Conservation (phyloP, 2,113 vertebrate genomes). For the Plotosus lineatus region DNA sequence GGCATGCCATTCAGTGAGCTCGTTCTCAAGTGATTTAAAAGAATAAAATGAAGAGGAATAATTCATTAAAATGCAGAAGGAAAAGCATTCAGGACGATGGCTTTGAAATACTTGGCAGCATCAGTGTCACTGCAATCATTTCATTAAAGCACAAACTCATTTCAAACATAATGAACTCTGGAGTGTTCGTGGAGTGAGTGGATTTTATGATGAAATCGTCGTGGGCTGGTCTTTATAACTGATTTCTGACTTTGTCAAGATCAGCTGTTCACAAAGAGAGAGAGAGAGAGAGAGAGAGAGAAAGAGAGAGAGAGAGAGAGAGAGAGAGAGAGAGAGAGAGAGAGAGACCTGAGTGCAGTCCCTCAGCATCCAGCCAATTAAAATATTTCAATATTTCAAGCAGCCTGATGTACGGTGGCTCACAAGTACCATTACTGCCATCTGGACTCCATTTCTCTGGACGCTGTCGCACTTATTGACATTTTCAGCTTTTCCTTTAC, state of each 20-base stretch:
- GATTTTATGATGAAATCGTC: conserved; percentile 26
- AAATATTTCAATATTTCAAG: background rate
- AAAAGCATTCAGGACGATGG: background rate
- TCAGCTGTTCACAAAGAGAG: background rate
- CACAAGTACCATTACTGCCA: background rate
- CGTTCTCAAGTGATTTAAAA: background rate
- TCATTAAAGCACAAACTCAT: background rate
- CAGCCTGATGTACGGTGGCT: conserved; percentile 39
- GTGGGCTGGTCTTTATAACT: conserved; percentile 16
- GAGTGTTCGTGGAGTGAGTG: background rate
- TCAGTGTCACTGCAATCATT: conserved; percentile 20
- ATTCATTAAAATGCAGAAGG: background rate
- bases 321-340: background rate
- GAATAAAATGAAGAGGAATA: background rate
- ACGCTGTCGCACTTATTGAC: background rate
- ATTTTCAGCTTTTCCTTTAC: background rate
- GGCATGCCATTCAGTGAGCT: background rate
- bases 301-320: background rate
- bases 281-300: background rate
- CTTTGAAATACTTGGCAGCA: background rate
- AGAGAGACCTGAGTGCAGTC: conserved; percentile 38
- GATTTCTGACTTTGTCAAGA: conserved; percentile 26
- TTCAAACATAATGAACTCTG: conserved; percentile 41
- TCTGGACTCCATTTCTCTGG: background rate
- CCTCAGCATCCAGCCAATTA: conserved; percentile 30